Percentiles rank a stretch among this genome's conserved stretches.
Conservation (phyloP, 2,113 vertebrate species). For the Lampris incognitus region DNA sequence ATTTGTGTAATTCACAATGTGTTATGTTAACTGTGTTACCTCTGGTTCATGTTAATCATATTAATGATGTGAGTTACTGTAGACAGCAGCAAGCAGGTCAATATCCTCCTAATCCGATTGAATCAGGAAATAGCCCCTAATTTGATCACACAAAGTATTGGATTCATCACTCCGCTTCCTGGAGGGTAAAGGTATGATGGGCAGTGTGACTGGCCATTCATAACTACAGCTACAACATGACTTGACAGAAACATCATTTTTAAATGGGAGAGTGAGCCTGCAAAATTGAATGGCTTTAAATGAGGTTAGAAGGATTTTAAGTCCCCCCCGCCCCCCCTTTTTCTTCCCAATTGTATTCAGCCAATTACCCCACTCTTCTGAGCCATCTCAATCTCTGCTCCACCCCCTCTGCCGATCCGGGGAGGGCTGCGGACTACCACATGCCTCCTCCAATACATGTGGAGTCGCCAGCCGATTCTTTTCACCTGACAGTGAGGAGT, state of each 20-base stretch:
- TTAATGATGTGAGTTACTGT: constrained; percentile 56
- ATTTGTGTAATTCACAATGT: background rate
- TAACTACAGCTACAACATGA: constrained; percentile 41
- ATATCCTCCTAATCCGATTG: constrained; percentile 59
- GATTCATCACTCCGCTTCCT: constrained; percentile 59
- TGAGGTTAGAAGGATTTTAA: background rate
- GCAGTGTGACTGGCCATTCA: constrained; percentile 47
- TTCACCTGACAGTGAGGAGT: too few relatives aligned
- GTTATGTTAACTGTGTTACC: background rate
- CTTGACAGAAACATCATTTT: constrained; percentile 25
- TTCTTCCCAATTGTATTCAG: too few relatives aligned
- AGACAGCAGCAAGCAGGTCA: constrained; percentile 53
- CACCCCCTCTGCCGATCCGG: too few relatives aligned
- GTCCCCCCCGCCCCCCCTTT: too few relatives aligned
- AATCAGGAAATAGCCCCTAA: constrained; percentile 76
- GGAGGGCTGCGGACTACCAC: too few relatives aligned
- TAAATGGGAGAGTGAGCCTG: background rate
- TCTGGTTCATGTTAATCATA: constrained; percentile 57
- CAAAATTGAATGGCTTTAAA: background rate
- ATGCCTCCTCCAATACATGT: too few relatives aligned
- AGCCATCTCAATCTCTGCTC: too few relatives aligned
- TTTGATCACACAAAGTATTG: constrained; percentile 68
- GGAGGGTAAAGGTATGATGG: constrained; percentile 57
- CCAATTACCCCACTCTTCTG: too few relatives aligned
- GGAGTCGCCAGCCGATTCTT: too few relatives aligned